A percentile compares a stretch with the other conserved stretches of the same genome.
Conservation (phyloP, 2,113 vertebrate genomes). For the Vulpes vulpes region DNA sequence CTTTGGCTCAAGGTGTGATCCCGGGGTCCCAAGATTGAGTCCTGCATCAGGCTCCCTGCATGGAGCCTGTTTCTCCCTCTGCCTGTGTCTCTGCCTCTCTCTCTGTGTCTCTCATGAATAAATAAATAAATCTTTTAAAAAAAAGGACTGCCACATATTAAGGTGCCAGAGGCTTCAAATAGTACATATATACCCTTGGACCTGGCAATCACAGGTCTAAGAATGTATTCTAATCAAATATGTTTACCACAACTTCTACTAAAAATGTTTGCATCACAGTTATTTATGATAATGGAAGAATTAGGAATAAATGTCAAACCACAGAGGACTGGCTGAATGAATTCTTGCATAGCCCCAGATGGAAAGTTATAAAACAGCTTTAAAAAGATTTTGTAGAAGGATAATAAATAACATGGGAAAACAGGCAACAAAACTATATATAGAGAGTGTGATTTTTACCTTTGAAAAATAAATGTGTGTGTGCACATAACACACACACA, state of each 20-base stretch:
- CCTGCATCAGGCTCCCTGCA: too few species aligned
- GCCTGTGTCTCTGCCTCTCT: too few species aligned
- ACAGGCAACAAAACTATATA: not conserved
- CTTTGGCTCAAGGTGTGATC: too few species aligned
- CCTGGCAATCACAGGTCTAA: not conserved
- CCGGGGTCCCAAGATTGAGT: too few species aligned
- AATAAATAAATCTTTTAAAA: too few species aligned
- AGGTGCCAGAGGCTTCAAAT: not conserved
- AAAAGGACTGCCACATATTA: not conserved
- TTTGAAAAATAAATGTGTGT: not conserved
- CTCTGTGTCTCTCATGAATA: too few species aligned
- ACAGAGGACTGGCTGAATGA: not conserved
- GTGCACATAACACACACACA: not conserved
- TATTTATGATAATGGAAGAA: slow-evolving; percentile 18
- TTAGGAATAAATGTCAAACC: not conserved
- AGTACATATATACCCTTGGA: not conserved
- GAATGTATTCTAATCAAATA: slow-evolving; percentile 29
- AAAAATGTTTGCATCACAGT: not conserved
- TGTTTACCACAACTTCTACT: not conserved
- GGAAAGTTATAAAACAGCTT: not conserved
- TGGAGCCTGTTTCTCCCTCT: too few species aligned
- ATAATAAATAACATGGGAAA: not conserved
- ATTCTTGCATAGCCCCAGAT: not conserved
- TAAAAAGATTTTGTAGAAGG: not conserved
- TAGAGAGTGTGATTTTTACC: not conserved